These are phyloP conservation scores for Hirtodrosophila alboralis DNA, from an alignment of 2,888 invertebrate species.

Conservation along the genomic window DNA sequence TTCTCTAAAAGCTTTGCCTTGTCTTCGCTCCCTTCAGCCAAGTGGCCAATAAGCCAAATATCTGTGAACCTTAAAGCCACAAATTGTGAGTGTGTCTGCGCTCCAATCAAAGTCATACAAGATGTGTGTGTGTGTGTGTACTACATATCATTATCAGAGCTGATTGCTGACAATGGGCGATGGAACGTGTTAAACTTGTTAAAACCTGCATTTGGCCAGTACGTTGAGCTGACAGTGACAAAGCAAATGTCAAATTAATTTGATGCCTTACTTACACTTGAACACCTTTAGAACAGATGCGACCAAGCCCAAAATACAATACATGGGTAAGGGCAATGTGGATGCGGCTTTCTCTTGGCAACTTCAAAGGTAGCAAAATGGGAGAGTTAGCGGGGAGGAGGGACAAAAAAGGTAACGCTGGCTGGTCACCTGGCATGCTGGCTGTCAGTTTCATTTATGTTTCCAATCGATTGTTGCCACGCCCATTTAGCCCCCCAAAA, in stretches of 20 bases:
- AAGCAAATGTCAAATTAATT: slow-evolving; percentile 80
- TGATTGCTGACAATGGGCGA: slow-evolving; percentile 37
- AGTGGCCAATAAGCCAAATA: slow-evolving; percentile 69
- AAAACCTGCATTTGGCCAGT: slow-evolving; percentile 21
- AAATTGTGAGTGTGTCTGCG: slow-evolving; percentile 4
- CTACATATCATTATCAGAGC: slow-evolving; percentile 47
- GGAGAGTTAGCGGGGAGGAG: not conserved
- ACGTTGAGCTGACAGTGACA: slow-evolving; percentile 64
- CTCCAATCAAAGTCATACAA: not conserved
- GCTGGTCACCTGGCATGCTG: slow-evolving; percentile 68
- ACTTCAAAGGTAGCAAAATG: slow-evolving; percentile 59
- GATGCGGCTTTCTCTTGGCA: slow-evolving; percentile 22
- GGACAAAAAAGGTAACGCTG: slow-evolving; percentile 23
- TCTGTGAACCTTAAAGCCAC: slow-evolving; percentile 12
- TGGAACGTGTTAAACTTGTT: slow-evolving; percentile 12
- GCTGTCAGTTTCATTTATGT: slow-evolving; percentile 80
- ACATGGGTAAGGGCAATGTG: not conserved
- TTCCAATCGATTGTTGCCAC: slow-evolving; percentile 74
- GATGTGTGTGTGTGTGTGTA: not conserved
- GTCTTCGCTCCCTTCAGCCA: slow-evolving; percentile 2
- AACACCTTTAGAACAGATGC: slow-evolving; percentile 48
- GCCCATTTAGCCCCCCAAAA: slow-evolving; percentile 21
- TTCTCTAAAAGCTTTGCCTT: slow-evolving; percentile 50
- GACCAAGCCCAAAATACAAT: slow-evolving; percentile 16
- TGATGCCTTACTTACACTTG: slow-evolving; percentile 67